These are phyloP conservation scores for Oeneis ivallda DNA, from an alignment of 2,888 invertebrate genomes.

Conservation along the genomic window DNA sequence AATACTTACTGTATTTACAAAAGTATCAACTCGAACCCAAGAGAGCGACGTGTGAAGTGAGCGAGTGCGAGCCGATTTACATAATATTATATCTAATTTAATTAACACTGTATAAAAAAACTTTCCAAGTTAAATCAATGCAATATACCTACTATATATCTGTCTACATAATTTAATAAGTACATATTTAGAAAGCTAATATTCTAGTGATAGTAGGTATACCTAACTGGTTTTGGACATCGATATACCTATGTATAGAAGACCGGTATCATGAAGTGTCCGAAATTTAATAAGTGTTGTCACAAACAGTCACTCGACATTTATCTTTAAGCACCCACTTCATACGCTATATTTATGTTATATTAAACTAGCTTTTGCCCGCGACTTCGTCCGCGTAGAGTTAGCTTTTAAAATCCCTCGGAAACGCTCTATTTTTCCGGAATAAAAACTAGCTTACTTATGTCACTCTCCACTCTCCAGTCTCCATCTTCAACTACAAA, in stretches of 20 bases:
- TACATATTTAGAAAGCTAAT: constrained; percentile 20
- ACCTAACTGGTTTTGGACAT: constrained; percentile 19
- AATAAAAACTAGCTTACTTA: too few relatives aligned
- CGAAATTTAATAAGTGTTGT: constrained; percentile 20
- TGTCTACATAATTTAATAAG: background rate
- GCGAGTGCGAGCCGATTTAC: constrained; percentile 6
- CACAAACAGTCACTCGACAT: background rate
- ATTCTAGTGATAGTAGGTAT: constrained; percentile 14
- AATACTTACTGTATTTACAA: background rate
- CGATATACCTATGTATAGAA: too few relatives aligned
- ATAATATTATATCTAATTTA: constrained; percentile 16
- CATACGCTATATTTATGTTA: background rate
- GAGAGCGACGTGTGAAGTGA: too few relatives aligned
- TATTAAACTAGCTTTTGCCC: too few relatives aligned
- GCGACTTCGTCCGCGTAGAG: too few relatives aligned
- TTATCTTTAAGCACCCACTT: constrained; percentile 11
- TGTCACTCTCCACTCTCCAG: too few relatives aligned
- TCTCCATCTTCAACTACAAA: too few relatives aligned
- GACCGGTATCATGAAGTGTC: constrained; percentile 20
- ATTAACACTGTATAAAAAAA: constrained; percentile 13
- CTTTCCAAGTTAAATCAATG: constrained; percentile 16
- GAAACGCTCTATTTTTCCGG: too few relatives aligned
- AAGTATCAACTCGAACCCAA: background rate
- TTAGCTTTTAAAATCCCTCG: too few relatives aligned
- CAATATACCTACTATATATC: constrained; percentile 7